Evolutionary conservation across 2,797 vertebrate species (phyloP).

Genomic region (Botia almorhae): DNA sequence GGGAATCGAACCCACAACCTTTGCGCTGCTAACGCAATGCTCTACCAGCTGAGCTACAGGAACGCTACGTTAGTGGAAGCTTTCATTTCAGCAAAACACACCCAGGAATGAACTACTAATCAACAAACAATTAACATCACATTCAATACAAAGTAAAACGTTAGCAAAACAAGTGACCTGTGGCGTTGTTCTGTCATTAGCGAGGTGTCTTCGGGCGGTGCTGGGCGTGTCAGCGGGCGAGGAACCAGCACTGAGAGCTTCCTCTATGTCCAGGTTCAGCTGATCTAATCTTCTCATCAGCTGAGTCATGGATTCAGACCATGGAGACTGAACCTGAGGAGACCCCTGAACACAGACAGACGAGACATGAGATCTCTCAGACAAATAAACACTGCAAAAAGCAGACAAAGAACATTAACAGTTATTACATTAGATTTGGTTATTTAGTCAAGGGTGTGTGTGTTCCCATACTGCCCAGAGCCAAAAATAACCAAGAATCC

Average conservation of each 20-base stretch:
- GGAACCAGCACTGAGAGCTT: slow-evolving; percentile 82
- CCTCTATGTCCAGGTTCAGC: slow-evolving; percentile 88
- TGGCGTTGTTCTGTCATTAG: slow-evolving; percentile 63
- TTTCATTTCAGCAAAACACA: too few species aligned
- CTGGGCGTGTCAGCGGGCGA: slow-evolving; percentile 81
- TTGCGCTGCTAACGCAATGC: too few species aligned
- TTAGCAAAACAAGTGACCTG: slow-evolving; percentile 21
- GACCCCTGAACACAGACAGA: slow-evolving; percentile 65
- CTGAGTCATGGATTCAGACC: slow-evolving; percentile 84
- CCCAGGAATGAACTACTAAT: too few species aligned
- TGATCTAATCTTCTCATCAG: slow-evolving; percentile 88
- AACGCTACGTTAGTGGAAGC: too few species aligned
- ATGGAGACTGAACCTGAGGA: slow-evolving; percentile 76
- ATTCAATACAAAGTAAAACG: neutral
- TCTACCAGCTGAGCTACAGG: too few species aligned
- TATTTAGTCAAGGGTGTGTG: slow-evolving; percentile 6
- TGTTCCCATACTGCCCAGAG: neutral
- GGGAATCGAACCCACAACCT: too few species aligned
- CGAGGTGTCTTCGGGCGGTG: slow-evolving; percentile 74
- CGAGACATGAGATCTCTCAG: slow-evolving; percentile 24
- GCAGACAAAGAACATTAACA: neutral
- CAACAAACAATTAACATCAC: neutral
- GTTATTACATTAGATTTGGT: slow-evolving; percentile 18
- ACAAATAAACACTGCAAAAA: neutral
- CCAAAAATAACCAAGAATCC: slow-evolving; percentile 28